Conservation (phyloP, 2,888 invertebrate genomes). For the Limnephilus lunatus region DNA sequence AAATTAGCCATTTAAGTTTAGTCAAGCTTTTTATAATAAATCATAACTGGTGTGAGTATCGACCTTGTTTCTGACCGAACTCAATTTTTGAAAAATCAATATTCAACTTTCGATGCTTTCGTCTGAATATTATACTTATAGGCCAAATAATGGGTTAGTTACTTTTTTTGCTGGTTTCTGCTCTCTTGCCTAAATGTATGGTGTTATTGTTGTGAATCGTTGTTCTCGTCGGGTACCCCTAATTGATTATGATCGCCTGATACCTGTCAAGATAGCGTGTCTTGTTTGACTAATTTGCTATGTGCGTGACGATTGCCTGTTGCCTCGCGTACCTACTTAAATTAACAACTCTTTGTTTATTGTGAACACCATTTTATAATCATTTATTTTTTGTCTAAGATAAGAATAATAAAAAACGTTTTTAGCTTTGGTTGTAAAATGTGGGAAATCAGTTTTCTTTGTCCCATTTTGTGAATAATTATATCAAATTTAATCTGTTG, state of each 20-base stretch:
- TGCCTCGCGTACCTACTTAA: conserved; percentile 38
- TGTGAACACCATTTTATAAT: conserved; percentile 24
- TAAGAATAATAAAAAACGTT: neutral
- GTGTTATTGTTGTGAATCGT: conserved; percentile 17
- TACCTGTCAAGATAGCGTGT: conserved; percentile 57
- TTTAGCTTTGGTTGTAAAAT: neutral
- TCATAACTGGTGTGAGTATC: neutral
- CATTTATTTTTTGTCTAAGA: neutral
- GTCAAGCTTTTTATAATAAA: neutral
- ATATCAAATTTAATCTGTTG: neutral
- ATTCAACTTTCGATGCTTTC: too few species aligned
- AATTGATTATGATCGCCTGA: conserved; percentile 61
- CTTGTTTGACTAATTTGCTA: conserved; percentile 57
- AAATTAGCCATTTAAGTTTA: neutral
- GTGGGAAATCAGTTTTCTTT: neutral
- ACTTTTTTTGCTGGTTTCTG: neutral
- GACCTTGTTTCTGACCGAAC: neutral
- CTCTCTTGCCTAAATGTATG: neutral
- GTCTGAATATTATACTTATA: neutral
- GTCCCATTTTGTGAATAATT: neutral
- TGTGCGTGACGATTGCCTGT: conserved; percentile 53
- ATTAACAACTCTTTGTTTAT: conserved; percentile 47
- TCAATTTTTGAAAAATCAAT: neutral
- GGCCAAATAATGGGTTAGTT: neutral
- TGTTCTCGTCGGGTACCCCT: conserved; percentile 43